Evolutionary conservation across 1,140 invertebrate genomes (phyloP), one percentile per base, ranked within the genome.

Genomic region (Daktulosphaira vitifoliae): DNA sequence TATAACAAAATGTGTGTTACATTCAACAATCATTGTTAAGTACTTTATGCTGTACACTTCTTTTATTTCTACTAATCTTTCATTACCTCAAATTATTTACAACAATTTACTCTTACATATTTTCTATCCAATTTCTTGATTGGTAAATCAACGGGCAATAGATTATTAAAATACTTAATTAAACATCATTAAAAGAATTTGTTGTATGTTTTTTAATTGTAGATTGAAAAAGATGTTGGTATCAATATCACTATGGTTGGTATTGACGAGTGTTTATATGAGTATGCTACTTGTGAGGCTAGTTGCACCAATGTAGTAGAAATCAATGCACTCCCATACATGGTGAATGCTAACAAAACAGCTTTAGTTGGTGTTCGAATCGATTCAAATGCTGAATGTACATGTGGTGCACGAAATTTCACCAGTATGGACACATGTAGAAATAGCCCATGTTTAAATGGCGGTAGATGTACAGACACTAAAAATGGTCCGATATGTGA

Each of bases 191-290:
- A n/a, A n/a, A n/a, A n/a, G n/a, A n/a, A n/a, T n/a, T n/a, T 11
- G 29, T 33, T 33, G 29, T 33, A 6, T 33, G 29, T 62, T 68
- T 68, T 29, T 53, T 44, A 29, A 67, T 71, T 71, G 70, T 56
- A 87, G 83, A 96, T 98, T 74, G 92, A 96, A 78, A 82, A 84
- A 69, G 86, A 89, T 68, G 87, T 96, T 8, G 93, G 92, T 25
- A 90, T 97, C 50, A 93, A 94, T 71, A 95, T 98, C 42, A 92
- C 90, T 3, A 96, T 97, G 92, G 92, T 97, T 2, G 92, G 92
- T 64, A 97, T 98, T 68, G 93, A 98, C 71, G 92, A 97, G 77
- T 98, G 96, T 75, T 78, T 96, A 26, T 91, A 93, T 73, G 92
- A 96, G 78, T 92, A 96, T 73, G 87, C 92, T 72, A 89, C 88